These are phyloP conservation scores for Nasonia vitripennis DNA, from an alignment of 1,140 invertebrate species.

Conservation along the genomic window DNA sequence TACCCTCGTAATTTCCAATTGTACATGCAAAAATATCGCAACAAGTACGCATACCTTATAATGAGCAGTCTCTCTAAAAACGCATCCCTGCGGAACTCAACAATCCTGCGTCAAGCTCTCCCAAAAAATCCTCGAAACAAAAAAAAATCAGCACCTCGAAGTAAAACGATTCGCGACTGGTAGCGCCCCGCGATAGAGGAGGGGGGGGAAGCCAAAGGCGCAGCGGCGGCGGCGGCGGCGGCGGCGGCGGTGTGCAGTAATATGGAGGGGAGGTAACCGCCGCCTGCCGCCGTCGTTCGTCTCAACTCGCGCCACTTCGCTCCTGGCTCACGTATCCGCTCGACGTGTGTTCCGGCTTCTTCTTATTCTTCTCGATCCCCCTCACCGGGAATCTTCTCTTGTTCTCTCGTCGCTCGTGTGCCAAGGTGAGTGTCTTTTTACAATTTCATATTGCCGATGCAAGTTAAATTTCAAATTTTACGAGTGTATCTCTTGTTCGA, in stretches of 20 bases:
- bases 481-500: too few relatives aligned
- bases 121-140: too few relatives aligned
- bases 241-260: not conserved
- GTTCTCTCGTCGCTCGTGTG: not conserved
- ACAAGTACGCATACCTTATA: too few relatives aligned
- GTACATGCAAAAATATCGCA: too few relatives aligned
- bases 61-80: too few relatives aligned
- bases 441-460: not conserved
- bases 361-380: not conserved
- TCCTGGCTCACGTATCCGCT: conserved; percentile 23
- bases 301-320: conserved; percentile 10
- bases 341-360: not conserved
- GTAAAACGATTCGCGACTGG: conserved; percentile 14
- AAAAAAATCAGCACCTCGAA: not conserved
- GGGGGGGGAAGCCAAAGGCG: not conserved
- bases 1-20: too few relatives aligned
- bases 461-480: too few relatives aligned
- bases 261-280: conserved; percentile 10
- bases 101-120: too few relatives aligned
- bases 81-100: too few relatives aligned
- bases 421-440: conserved; percentile 1
- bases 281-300: not conserved
- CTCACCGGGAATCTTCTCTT: not conserved
- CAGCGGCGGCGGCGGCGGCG: not conserved
- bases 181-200: not conserved